Evolutionary conservation across 92 coral and sea anemone genomes (phyloP), one percentile per base, ranked within the genome.

Genomic region (Bergia puertoricense): DNA sequence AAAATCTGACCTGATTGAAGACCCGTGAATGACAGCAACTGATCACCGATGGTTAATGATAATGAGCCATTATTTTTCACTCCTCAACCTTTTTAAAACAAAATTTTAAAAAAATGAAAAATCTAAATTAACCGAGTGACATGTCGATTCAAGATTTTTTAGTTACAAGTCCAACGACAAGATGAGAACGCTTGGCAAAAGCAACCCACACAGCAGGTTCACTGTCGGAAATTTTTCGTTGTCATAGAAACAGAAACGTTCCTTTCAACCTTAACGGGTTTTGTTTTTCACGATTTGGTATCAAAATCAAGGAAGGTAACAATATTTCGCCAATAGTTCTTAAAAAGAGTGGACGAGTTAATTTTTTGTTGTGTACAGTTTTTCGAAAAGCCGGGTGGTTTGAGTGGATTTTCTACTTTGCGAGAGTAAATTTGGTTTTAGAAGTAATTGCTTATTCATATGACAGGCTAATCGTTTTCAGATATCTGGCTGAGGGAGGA

Each of bases 161-260:
- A 62, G 69, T 18, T 16, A 16, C 30, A 62, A 62, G 20, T 62
- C 1, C 14, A 54, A 54, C 16, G 14, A 54, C 59, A 54, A 54
- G 3, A 54, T 8, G 69, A 6, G 65, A 2, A 15, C 65, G 7
- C 79, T 44, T 48, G 13, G 45, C 18, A 73, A 18, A 11, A 3
- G 18, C 43, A 14, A 38, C 1, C 42, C 13, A 38, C 13, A 38
- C 0, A 36, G 15, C 77, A 3, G 10, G 2, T 9, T 36, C 8
- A 37, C 37, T 30, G 54, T 22, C 14, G 22, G 37, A 56, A 79
- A 38, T 10, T 15, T 51, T 51, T 7, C 42, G 42, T 79, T 16
- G 83, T 13, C 67, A 79, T 79, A 45, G 83, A 23, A 79, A 79
- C 44, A 56, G 8, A 48, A 50, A 79, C 65, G 69, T 36, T 48